Evolutionary conservation across 2,113 vertebrate species (phyloP).

Genomic region (Nothoprocta pentlandii): DNA sequence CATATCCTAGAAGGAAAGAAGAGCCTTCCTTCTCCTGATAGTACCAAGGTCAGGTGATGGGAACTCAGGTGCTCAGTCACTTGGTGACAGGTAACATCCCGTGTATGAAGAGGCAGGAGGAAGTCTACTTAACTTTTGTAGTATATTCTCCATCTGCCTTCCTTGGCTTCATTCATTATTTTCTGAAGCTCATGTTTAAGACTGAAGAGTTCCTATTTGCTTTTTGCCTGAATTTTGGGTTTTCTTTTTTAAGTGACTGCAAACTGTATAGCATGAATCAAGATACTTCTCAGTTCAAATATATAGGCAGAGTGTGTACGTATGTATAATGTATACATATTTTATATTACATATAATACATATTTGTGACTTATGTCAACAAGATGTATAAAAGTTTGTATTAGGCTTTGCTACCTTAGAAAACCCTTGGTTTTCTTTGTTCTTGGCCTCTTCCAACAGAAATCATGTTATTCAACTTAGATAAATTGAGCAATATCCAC

Average conservation of each 20-base stretch:
- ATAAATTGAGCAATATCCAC: neutral
- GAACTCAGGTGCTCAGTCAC: accelerated
- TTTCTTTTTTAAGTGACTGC: neutral
- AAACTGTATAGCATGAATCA: neutral
- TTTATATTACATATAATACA: too few relatives aligned
- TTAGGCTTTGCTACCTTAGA: neutral
- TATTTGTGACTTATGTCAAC: neutral
- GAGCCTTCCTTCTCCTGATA: neutral
- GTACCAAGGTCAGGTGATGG: accelerated
- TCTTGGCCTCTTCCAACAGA: neutral
- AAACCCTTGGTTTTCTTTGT: neutral
- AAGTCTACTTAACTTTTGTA: neutral
- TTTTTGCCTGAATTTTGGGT: neutral
- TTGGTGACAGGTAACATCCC: neutral
- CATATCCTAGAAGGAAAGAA: accelerated
- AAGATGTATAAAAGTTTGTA: neutral
- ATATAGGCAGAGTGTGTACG: too few relatives aligned
- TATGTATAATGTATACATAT: too few relatives aligned
- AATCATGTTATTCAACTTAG: neutral
- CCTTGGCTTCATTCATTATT: neutral
- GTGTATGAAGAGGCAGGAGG: neutral
- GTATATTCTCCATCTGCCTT: neutral
- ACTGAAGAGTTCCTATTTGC: neutral
- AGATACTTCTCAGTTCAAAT: neutral
- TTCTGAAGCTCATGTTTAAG: neutral